Conservation (phyloP, 1,140 invertebrate genomes). For the Whitmania pigra region DNA sequence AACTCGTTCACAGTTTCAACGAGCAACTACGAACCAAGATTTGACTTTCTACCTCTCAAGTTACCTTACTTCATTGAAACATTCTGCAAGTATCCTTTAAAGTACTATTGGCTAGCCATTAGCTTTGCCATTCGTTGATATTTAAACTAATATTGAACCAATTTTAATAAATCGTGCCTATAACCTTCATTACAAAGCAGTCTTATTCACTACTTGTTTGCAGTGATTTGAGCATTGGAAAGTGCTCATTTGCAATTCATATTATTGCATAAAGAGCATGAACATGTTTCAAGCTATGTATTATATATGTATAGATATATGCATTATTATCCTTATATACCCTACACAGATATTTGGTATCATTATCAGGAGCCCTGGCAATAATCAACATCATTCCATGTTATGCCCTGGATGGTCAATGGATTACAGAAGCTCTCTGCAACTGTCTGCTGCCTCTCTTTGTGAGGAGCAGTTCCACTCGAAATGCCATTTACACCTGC, state of each 20-base stretch:
- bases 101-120: too few species aligned
- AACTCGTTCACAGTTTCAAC: slow-evolving; percentile 42
- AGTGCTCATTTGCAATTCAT: too few species aligned
- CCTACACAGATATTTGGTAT: slow-evolving; percentile 52
- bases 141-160: too few species aligned
- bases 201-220: too few species aligned
- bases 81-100: slow-evolving; percentile 45
- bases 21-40: slow-evolving; percentile 67
- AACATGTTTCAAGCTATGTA: too few species aligned
- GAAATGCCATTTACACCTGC: slow-evolving; percentile 34
- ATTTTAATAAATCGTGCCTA: too few species aligned
- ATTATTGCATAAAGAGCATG: too few species aligned
- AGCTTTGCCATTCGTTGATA: too few species aligned
- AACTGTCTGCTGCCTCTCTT: slow-evolving; percentile 35
- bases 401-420: slow-evolving; percentile 78
- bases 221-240: too few species aligned
- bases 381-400: slow-evolving; percentile 84
- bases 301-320: too few species aligned
- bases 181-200: too few species aligned
- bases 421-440: slow-evolving; percentile 55
- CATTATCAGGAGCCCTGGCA: slow-evolving; percentile 78
- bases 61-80: slow-evolving; percentile 61
- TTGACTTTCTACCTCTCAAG: slow-evolving; percentile 50
- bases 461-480: slow-evolving; percentile 26
- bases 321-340: not conserved